A percentile compares a stretch with the other conserved stretches of the same genome.
Evolutionary conservation across 2,888 invertebrate genomes (phyloP).

Genomic region (Abscondita cerata): DNA sequence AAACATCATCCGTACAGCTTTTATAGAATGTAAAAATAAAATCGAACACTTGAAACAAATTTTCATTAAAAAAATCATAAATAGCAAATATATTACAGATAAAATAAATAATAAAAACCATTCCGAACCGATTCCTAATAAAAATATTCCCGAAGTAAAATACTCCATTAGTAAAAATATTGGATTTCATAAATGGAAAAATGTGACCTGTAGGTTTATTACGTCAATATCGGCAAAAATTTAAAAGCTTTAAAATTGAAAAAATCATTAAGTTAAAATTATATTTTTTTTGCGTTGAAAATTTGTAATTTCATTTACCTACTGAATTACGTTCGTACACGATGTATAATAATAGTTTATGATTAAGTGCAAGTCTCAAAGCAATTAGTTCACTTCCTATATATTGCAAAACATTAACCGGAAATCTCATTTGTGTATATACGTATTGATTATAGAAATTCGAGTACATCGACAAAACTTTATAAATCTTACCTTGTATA

Average conservation of each 20-base stretch:
- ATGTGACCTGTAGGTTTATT: conserved; percentile 4
- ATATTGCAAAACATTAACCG: conserved; percentile 14
- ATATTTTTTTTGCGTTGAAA: not conserved
- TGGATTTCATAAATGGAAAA: conserved; percentile 10
- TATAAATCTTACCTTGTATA: too few relatives aligned
- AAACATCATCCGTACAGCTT: too few relatives aligned
- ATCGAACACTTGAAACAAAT: too few relatives aligned
- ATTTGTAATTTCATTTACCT: too few relatives aligned
- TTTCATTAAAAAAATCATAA: too few relatives aligned
- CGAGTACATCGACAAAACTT: not conserved
- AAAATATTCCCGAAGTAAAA: conserved; percentile 10
- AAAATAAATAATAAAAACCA: not conserved
- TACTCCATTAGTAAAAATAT: conserved; percentile 13
- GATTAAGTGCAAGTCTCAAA: conserved; percentile 27
- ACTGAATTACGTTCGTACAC: not conserved
- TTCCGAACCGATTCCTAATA: conserved; percentile 4
- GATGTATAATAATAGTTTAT: not conserved
- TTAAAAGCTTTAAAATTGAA: conserved; percentile 6
- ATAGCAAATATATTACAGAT: too few relatives aligned
- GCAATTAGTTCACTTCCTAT: conserved; percentile 41
- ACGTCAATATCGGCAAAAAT: not conserved
- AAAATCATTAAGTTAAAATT: conserved; percentile 5
- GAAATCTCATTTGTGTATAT: conserved; percentile 29
- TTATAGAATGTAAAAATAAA: too few relatives aligned
- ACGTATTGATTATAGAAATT: not conserved